These are phyloP conservation scores for Hypsopygia costalis DNA, from an alignment of 2,888 invertebrate species.

Conservation along the genomic window DNA sequence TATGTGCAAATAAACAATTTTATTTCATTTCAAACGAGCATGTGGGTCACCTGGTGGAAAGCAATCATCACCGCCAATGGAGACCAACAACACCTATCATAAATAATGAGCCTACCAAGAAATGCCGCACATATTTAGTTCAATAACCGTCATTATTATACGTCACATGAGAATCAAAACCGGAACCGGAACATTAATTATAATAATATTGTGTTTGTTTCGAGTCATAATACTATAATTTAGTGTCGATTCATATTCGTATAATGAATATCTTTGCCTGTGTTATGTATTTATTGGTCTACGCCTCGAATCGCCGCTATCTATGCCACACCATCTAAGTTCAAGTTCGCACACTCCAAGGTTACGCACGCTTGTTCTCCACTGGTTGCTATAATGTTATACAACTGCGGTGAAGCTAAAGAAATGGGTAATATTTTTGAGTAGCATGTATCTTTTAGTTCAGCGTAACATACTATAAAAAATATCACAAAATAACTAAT, in stretches of 20 bases:
- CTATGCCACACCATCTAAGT: conserved; percentile 11
- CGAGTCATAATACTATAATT: neutral
- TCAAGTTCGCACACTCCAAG: conserved; percentile 20
- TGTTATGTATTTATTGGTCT: neutral
- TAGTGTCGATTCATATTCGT: neutral
- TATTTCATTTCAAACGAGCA: too few species aligned
- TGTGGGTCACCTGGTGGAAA: too few species aligned
- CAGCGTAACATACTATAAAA: too few species aligned
- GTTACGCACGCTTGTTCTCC: conserved; percentile 11
- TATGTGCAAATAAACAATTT: too few species aligned
- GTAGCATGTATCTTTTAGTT: too few species aligned
- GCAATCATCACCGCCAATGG: too few species aligned
- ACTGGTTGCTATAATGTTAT: conserved; percentile 3
- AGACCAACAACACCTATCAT: too few species aligned
- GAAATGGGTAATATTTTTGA: too few species aligned
- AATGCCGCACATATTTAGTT: too few species aligned
- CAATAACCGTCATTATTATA: too few species aligned
- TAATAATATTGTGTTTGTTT: neutral
- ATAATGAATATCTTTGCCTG: neutral
- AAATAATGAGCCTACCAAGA: too few species aligned
- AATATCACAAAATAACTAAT: too few species aligned
- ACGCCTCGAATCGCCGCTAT: neutral
- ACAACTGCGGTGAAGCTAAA: neutral
- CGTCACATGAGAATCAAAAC: neutral
- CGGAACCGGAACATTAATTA: neutral